phyloP scores from a whole-genome alignment of 1,140 invertebrate genomes.

The Drosophila tani region DNA sequence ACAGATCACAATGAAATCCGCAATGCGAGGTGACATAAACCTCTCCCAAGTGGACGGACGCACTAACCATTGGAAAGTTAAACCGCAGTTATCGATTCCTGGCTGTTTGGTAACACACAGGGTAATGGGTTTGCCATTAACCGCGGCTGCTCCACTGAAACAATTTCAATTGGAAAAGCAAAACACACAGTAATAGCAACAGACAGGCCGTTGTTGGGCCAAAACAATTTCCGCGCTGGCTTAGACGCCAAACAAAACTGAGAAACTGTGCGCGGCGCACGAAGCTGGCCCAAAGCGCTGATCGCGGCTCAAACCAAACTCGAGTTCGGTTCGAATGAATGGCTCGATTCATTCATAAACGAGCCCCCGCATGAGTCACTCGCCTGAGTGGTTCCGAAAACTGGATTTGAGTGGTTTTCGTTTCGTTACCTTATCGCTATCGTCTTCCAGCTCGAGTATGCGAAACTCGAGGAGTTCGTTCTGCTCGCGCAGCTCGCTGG shows the following conservation, averaged over 20 bases:
- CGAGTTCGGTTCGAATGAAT: constrained; percentile 21
- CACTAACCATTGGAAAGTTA: constrained; percentile 43
- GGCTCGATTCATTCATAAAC: constrained; percentile 77
- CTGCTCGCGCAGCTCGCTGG: constrained; percentile 86
- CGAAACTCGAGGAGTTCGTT: constrained; percentile 86
- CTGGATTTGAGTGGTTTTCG: constrained; percentile 55
- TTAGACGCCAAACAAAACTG: constrained; percentile 57
- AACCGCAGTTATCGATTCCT: constrained; percentile 52
- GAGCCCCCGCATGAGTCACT: constrained; percentile 27
- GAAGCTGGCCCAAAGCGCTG: constrained; percentile 33
- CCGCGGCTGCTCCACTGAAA: constrained; percentile 61
- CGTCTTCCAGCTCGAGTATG: constrained; percentile 86
- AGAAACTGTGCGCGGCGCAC: constrained; percentile 29
- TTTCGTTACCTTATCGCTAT: constrained; percentile 81
- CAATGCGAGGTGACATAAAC: constrained; percentile 26
- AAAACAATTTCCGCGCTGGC: constrained; percentile 74
- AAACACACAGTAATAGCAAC: constrained; percentile 6
- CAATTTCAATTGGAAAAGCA: constrained; percentile 42
- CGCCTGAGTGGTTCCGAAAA: constrained; percentile 50
- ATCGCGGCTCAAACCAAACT: constrained; percentile 26
- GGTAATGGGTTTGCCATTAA: constrained; percentile 45
- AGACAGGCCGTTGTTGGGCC: constrained; percentile 55
- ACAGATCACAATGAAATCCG: constrained; percentile 5
- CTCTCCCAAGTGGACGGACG: not conserved
- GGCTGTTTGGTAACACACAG: constrained; percentile 44